Base-by-base conservation (phyloP, 2,888 invertebrate genomes). In the Amitus sp. region DNA sequence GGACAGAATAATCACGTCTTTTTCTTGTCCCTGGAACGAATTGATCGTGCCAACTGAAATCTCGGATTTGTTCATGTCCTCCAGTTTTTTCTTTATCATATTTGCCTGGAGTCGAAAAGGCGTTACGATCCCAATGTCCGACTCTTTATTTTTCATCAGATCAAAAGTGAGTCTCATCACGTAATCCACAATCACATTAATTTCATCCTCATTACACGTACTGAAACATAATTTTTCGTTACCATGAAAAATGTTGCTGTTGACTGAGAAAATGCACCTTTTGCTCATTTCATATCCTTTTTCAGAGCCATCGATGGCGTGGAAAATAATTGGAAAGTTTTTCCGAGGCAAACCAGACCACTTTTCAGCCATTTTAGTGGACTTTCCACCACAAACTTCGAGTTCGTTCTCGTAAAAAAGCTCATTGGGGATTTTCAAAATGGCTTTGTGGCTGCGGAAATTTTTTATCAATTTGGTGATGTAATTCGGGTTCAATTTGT, bases 21-120 rank as follows among this genome's bases (percentile, higher is more conserved):
- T 90, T 81, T 96, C 95, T 66, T 92, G 90, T 0, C 95, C 95
- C 81, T 95, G 95, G 80, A 94, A 95, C 30, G 90, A 87, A 80
- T 96, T 95, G 1, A 94, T 93, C 0, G 95, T 92, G 0, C 95
- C 95, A 45, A 91, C 88, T 71, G 88, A 87, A 5, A 92, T 83
- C 2, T 85, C 77, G 40, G 78, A 53, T 73, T 82, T 82, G 0
- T 78, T 69, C 52, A 76, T 59, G n/a, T n/a, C n/a, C n/a, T n/a
- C n/a, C n/a, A n/a, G 0, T 72, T 60, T 1, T 68, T 65, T 12
- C 89, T 79, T 6, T 7, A 66, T 78, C 78, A 0, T 76, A 70
- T 65, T 84, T 84, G 55, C 68, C 59, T 80, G 80, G 1, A 70
- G 55, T 62, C 65, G 85, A 69, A 88, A 89, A 0, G 88, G 88